Base-by-base conservation (phyloP, 92 coral and sea anemone species). In the Epizoanthus rinbou region DNA sequence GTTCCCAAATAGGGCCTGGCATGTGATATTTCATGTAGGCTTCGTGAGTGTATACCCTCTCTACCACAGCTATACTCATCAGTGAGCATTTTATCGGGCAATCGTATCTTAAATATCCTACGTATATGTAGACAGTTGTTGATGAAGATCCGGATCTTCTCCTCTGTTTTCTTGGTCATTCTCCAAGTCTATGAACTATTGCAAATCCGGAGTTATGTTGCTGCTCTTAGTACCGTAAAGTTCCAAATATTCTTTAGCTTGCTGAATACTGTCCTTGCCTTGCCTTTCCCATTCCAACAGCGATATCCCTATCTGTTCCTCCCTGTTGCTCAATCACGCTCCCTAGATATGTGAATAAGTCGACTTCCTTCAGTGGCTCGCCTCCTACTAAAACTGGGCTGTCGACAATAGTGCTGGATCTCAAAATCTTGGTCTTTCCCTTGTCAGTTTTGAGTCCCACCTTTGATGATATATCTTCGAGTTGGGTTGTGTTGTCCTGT, bases 131-230 rank as follows among this genome's bases (percentile, higher is more conserved):
- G 85, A 67, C 78, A 69, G 85, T 57, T 50, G 79, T 69, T 69
- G 66, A 81, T 66, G 79, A 81, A 81, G 39, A 23, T 81, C 79
- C 53, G 85, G 79, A 73, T 73, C 33, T 47, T 73, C 79, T 73
- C 2, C 79, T 50, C 28, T 0, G 62, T 73, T 16, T 57, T 9
- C 37, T 16, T 18, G 23, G 79, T 73, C 37, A 39, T 73, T 73
- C 43, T 69, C 9, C 50, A 69, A 5, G 35, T 69, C 45, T 69
- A 50, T 6, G 15, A 18, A 33, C 45, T 41, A 47, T 73, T 3
- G 79, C 21, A 66, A 39, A 66, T 17, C 24, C 17, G 11, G 72
- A 66, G 28, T 39, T 66, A 5, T 24, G 72, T 66, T 31, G 28
- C 17, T 15, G 72, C 21, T 14, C 37, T 5, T 16, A 21, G 72